A percentile compares a stretch with the other conserved stretches of the same genome.
Conservation (phyloP, 2,113 vertebrate genomes). For the Climacteris rufus region DNA sequence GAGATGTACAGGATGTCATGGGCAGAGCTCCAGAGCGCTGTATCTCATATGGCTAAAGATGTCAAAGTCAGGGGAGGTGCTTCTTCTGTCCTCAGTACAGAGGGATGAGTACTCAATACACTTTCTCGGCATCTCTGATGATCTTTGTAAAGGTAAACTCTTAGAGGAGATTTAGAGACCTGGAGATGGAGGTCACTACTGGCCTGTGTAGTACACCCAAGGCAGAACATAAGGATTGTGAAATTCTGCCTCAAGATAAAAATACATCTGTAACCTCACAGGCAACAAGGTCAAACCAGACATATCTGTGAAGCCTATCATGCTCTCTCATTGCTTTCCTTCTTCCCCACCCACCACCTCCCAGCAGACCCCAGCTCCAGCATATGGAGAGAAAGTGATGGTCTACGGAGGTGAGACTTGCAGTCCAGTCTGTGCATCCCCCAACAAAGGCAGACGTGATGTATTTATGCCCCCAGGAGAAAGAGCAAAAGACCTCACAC, state of each 20-base stretch:
- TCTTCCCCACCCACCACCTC: not conserved
- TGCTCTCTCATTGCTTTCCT: not conserved
- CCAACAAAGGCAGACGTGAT: rapidly evolving
- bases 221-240: not conserved
- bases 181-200: not conserved
- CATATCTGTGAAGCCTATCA: not conserved
- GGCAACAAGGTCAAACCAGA: not conserved
- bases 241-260: not conserved
- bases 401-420: not conserved
- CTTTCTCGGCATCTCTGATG: not conserved
- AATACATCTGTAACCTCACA: not conserved
- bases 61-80: not conserved
- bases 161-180: not conserved
- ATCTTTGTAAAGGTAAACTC: not conserved
- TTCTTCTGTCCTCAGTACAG: not conserved
- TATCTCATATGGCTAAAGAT: not conserved
- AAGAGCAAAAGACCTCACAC: not conserved
- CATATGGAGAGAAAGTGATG: not conserved
- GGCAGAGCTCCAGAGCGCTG: not conserved
- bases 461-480: not conserved
- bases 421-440: not conserved
- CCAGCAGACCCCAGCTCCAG: not conserved
- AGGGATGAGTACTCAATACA: not conserved
- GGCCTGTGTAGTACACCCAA: not conserved
- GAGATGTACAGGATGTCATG: not conserved